Conservation (phyloP, 2,797 vertebrate genomes). For the Psittacula derbiana region DNA sequence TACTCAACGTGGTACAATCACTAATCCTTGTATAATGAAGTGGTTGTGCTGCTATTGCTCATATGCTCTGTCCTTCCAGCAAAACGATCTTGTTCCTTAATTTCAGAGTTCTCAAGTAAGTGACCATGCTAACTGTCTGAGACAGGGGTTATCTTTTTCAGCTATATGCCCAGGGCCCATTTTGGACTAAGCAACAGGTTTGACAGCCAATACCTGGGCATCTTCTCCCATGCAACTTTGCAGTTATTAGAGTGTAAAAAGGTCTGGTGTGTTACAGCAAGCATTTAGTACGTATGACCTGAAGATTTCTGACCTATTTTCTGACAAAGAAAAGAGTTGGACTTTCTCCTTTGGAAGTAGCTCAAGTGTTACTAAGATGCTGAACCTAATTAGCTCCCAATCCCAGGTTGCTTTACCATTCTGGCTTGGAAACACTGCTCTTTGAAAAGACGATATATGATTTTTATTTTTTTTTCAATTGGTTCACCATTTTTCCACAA, state of each 20-base stretch:
- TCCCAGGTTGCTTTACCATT: background rate
- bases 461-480: background rate
- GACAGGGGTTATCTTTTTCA: background rate
- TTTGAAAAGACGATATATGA: background rate
- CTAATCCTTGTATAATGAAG: background rate
- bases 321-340: background rate
- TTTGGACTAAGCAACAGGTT: background rate
- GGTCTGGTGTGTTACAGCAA: background rate
- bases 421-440: background rate
- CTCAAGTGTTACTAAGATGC: background rate
- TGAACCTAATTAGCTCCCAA: background rate
- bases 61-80: background rate
- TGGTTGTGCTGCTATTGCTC: background rate
- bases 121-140: background rate
- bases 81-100: background rate
- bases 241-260: background rate
- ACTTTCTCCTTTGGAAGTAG: background rate
- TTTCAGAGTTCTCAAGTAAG: background rate
- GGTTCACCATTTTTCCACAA: conserved; percentile 22
- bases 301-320: background rate
- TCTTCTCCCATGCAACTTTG: background rate
- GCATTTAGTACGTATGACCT: background rate
- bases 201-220: background rate
- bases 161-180: background rate
- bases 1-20: background rate